phyloP scores from a whole-genome alignment of 2,797 vertebrate genomes.

The Squalus acanthias region DNA sequence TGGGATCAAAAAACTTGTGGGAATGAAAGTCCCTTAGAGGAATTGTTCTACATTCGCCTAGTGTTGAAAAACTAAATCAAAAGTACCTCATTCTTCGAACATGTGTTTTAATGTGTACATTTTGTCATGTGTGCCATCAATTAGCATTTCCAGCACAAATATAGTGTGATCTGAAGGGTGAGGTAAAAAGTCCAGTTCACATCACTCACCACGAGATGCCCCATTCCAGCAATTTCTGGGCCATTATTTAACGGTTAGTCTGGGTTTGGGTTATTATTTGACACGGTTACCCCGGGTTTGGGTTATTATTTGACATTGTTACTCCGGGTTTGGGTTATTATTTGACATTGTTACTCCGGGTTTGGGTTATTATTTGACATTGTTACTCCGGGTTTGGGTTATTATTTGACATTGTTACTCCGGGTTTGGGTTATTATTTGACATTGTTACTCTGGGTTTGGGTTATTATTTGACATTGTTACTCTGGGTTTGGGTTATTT shows the following conservation, averaged over 20 bases:
- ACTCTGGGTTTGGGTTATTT: neutral
- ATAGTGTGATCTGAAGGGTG: too few relatives aligned
- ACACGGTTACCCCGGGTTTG: neutral
- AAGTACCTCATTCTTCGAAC: neutral
- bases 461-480: neutral
- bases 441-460: neutral
- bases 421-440: neutral
- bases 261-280: neutral
- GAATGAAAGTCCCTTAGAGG: neutral
- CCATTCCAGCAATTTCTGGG: too few relatives aligned
- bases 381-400: neutral
- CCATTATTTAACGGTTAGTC: neutral
- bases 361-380: neutral
- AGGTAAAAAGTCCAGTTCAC: too few relatives aligned
- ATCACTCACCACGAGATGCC: too few relatives aligned
- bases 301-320: slow-evolving; percentile 41
- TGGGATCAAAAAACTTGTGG: neutral
- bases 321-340: slow-evolving; percentile 56
- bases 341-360: neutral
- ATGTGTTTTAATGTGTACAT: neutral
- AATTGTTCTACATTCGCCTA: neutral
- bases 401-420: neutral
- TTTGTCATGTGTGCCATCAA: neutral
- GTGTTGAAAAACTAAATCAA: neutral
- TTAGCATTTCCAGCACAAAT: too few relatives aligned